These are phyloP conservation scores for Epizoanthus rinbou DNA, from an alignment of 92 coral and sea anemone species.

Conservation along the genomic window DNA sequence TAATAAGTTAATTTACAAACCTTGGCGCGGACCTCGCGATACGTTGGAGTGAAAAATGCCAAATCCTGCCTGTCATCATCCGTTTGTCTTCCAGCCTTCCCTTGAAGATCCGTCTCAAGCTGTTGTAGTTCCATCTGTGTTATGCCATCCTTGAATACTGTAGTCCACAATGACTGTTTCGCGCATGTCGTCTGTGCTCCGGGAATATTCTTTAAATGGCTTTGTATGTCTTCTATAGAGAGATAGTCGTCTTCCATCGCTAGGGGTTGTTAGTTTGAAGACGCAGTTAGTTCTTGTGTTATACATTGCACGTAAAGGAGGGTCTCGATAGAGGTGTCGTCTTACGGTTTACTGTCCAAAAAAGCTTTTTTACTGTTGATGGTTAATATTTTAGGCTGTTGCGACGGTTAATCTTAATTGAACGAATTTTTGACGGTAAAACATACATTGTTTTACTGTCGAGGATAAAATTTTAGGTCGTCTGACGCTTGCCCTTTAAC, in stretches of 20 bases:
- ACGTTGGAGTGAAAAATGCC: slow-evolving; percentile 14
- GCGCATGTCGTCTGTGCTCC: neutral
- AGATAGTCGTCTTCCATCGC: neutral
- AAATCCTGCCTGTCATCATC: slow-evolving; percentile 27
- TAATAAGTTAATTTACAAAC: neutral
- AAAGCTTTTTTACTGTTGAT: too few species aligned
- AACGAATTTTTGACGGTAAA: too few species aligned
- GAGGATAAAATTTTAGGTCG: too few species aligned
- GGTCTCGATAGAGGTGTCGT: too few species aligned
- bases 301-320: too few species aligned
- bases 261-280: neutral
- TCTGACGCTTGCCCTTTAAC: too few species aligned
- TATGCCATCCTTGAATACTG: slow-evolving; percentile 23
- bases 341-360: too few species aligned
- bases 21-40: slow-evolving; percentile 29
- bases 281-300: too few species aligned
- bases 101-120: neutral
- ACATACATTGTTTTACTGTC: too few species aligned
- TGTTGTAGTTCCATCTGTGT: slow-evolving; percentile 23
- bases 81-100: neutral
- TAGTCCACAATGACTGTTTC: neutral
- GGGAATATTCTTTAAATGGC: neutral
- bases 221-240: slow-evolving; percentile 6
- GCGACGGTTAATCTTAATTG: too few species aligned
- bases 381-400: too few species aligned